phyloP scores from a whole-genome alignment of 2,888 invertebrate species.

The Alsophila aescularia region DNA sequence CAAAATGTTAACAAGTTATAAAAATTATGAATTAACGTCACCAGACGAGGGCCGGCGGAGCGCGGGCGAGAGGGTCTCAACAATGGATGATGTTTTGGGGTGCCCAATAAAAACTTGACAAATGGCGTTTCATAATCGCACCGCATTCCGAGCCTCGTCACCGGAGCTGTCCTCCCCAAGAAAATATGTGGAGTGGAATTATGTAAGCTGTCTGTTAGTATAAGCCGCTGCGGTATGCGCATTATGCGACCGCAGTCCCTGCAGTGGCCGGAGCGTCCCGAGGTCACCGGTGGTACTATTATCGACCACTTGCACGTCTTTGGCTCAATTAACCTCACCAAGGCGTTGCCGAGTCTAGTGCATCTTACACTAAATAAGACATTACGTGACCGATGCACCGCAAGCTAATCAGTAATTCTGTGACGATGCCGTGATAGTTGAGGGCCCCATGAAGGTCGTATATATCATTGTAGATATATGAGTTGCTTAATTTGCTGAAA shows the following conservation, averaged over 20 bases:
- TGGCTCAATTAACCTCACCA: background rate
- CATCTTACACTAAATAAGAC: background rate
- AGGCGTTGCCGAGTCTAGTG: background rate
- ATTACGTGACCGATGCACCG: background rate
- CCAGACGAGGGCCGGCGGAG: constrained; percentile 67
- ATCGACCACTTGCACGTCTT: constrained; percentile 24
- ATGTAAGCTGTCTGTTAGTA: constrained; percentile 24
- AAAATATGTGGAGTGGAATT: constrained; percentile 55
- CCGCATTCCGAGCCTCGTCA: constrained; percentile 79
- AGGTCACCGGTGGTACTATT: constrained; percentile 5
- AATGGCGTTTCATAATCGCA: constrained; percentile 83
- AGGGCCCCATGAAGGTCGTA: no score
- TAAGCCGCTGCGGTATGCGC: background rate
- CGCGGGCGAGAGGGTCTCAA: constrained; percentile 48
- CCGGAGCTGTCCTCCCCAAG: constrained; percentile 65
- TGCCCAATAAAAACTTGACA: constrained; percentile 84
- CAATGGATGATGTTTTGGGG: constrained; percentile 74
- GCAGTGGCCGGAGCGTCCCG: constrained; percentile 19
- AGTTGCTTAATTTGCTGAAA: no score
- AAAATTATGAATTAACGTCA: constrained; percentile 81
- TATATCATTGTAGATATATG: background rate
- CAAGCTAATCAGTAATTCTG: background rate
- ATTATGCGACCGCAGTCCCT: constrained; percentile 15
- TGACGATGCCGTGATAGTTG: background rate
- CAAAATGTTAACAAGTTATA: constrained; percentile 79